Percentiles rank a stretch among this genome's conserved stretches.
phyloP scores from a whole-genome alignment of 2,888 invertebrate genomes.

The Loripinus fragilis region DNA sequence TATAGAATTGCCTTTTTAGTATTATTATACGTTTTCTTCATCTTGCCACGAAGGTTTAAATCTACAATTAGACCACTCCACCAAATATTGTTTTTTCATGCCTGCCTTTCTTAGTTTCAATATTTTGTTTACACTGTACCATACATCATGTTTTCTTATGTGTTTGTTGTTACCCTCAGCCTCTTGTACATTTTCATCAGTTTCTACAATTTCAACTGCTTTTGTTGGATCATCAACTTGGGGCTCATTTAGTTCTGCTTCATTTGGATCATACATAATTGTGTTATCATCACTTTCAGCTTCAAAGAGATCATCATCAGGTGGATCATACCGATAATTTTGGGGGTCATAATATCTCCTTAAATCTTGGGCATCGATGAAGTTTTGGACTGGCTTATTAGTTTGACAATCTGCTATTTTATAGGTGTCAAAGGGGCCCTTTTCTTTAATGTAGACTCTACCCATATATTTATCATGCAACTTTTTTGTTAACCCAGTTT shows the following conservation, averaged over 20 bases:
- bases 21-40: slow-evolving; percentile 23
- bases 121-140: slow-evolving; percentile 26
- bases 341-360: slow-evolving; percentile 30
- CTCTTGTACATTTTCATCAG: too few relatives aligned
- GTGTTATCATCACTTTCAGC: slow-evolving; percentile 5
- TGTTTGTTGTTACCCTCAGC: background rate
- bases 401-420: too few relatives aligned
- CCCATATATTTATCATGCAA: too few relatives aligned
- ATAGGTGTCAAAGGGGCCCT: slow-evolving; percentile 26
- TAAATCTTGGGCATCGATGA: slow-evolving; percentile 25
- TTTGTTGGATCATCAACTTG: too few relatives aligned
- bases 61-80: slow-evolving; percentile 20
- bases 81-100: slow-evolving; percentile 17
- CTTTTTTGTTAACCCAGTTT: slow-evolving; percentile 3
- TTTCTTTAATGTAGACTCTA: slow-evolving; percentile 16
- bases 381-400: too few relatives aligned
- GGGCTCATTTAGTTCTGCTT: background rate
- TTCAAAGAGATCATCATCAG: slow-evolving; percentile 3
- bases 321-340: slow-evolving; percentile 23
- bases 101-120: slow-evolving; percentile 26
- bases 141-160: background rate
- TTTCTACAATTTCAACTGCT: too few relatives aligned
- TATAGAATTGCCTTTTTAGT: slow-evolving; percentile 25
- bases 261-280: too few relatives aligned
- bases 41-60: too few relatives aligned